A percentile compares a stretch with the other conserved stretches of the same genome.
These are phyloP conservation scores for Drosophila prostipennis DNA, from an alignment of 2,888 invertebrate genomes.

Conservation along the genomic window DNA sequence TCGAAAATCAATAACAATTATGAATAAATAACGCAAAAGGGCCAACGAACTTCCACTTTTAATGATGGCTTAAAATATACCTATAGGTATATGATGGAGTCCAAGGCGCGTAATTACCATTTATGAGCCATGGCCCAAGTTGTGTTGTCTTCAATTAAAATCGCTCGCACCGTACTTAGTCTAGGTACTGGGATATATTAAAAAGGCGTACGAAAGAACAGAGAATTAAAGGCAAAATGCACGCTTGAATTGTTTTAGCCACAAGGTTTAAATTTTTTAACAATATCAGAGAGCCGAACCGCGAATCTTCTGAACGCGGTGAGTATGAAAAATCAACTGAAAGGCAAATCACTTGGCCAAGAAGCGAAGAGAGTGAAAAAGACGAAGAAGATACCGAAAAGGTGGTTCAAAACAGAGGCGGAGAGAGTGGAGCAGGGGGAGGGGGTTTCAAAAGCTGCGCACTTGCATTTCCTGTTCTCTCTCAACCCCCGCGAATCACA, in stretches of 20 bases:
- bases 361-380: constrained; percentile 34
- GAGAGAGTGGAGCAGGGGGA: neutral
- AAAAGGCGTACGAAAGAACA: constrained; percentile 3
- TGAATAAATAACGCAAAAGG: constrained; percentile 46
- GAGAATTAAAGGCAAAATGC: constrained; percentile 17
- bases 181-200: constrained; percentile 1
- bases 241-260: constrained; percentile 29
- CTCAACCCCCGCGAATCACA: constrained; percentile 11
- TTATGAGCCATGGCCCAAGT: constrained; percentile 44
- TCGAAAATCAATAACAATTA: constrained; percentile 56
- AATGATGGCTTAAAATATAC: constrained; percentile 29
- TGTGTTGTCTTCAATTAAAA: constrained; percentile 47
- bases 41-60: constrained; percentile 62
- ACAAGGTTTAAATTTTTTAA: constrained; percentile 30
- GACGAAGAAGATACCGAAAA: constrained; percentile 62
- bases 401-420: constrained; percentile 17
- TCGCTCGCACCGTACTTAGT: constrained; percentile 24
- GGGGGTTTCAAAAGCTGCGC: constrained; percentile 53
- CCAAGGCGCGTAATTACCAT: constrained; percentile 56
- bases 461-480: constrained; percentile 64
- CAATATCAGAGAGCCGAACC: constrained; percentile 40
- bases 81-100: constrained; percentile 2
- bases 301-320: constrained; percentile 61
- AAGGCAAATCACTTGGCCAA: constrained; percentile 64
- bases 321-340: constrained; percentile 70